These are phyloP conservation scores for Naja naja DNA, from an alignment of 2,113 vertebrate species.

Conservation along the genomic window DNA sequence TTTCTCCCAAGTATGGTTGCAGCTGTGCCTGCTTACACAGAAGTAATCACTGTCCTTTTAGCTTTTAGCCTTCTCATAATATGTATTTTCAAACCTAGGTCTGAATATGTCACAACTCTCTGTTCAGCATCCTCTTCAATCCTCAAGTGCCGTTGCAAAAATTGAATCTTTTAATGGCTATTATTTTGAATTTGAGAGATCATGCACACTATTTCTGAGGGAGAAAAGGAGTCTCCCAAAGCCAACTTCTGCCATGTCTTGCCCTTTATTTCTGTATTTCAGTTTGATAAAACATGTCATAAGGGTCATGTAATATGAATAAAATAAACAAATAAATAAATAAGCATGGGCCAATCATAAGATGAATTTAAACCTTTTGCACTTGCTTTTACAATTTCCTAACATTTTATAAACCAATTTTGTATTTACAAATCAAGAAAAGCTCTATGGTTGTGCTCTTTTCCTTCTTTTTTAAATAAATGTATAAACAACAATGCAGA, in stretches of 20 bases:
- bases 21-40: background rate
- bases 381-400: conserved; percentile 52
- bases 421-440: conserved; percentile 58
- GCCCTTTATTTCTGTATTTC: conserved; percentile 52
- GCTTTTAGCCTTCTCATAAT: background rate
- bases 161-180: background rate
- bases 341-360: conserved; percentile 64
- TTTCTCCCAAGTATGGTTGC: background rate
- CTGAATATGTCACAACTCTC: background rate
- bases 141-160: background rate
- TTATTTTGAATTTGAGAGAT: background rate
- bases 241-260: background rate
- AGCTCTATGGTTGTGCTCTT: conserved; percentile 54
- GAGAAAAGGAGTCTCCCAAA: background rate
- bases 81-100: background rate
- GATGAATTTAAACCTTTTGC: conserved; percentile 62
- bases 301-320: background rate
- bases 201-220: background rate
- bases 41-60: background rate
- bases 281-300: conserved; percentile 55
- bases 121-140: background rate
- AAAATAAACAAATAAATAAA: background rate
- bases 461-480: conserved; percentile 47
- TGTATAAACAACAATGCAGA: conserved; percentile 47
- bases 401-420: conserved; percentile 58